Conservation (phyloP, 1,140 invertebrate genomes). For the Chironomus tepperi region DNA sequence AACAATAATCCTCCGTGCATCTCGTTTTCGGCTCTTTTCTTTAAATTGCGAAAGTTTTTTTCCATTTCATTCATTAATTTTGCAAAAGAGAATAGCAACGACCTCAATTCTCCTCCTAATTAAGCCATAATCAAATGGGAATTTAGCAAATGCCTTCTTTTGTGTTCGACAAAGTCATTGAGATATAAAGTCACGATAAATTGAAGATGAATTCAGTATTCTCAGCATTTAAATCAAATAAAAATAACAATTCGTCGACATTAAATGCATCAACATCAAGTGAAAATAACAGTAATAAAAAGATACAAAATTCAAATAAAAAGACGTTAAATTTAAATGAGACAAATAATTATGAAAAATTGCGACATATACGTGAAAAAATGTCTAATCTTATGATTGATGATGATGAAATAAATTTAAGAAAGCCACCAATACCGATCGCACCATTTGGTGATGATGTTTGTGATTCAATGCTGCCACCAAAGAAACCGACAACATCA, state of each 20-base stretch:
- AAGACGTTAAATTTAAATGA: constrained; percentile 9
- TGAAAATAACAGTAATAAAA: constrained; percentile 19
- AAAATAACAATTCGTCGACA: constrained; percentile 29
- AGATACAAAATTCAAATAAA: not conserved
- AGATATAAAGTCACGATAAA: not conserved
- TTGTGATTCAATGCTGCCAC: not conserved
- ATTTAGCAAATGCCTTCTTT: not conserved
- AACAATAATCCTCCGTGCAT: not conserved
- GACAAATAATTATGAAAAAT: constrained; percentile 36
- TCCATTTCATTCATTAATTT: not conserved
- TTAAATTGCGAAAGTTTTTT: not conserved
- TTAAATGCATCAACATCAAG: constrained; percentile 27
- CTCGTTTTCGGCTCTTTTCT: not conserved
- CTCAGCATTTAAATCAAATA: constrained; percentile 39
- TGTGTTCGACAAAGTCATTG: not conserved
- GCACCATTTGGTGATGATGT: not conserved
- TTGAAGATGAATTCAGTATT: constrained; percentile 39
- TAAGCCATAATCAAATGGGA: constrained; percentile 8
- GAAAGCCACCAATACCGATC: not conserved
- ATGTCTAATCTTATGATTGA: not conserved
- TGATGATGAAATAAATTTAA: not conserved
- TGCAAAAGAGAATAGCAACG: not conserved
- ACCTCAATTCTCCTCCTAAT: not conserved
- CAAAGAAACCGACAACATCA: not conserved
- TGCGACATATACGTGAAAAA: constrained; percentile 38